Evolutionary conservation across 2,888 invertebrate species (phyloP).

Genomic region (Hyles lineata): DNA sequence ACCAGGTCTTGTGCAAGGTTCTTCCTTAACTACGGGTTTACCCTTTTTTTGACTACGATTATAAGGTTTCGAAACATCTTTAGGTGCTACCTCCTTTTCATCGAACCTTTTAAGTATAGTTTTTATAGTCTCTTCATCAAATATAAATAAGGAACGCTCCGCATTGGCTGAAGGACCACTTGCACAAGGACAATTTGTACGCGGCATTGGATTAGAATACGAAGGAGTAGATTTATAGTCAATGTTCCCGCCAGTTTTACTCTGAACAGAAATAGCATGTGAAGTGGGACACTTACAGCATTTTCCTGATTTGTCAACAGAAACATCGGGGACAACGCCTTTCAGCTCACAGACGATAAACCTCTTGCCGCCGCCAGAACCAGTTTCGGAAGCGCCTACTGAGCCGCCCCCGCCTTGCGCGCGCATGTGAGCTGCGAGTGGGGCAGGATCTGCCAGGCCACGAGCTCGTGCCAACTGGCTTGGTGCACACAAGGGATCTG

Average conservation of each 20-base stretch:
- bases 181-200: constrained; percentile 48
- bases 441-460: constrained; percentile 71
- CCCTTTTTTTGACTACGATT: constrained; percentile 51
- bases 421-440: constrained; percentile 63
- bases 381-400: constrained; percentile 46
- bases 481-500: constrained; percentile 84
- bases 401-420: constrained; percentile 54
- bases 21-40: constrained; percentile 53
- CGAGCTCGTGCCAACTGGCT: constrained; percentile 79
- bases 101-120: constrained; percentile 61
- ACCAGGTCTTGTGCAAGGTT: constrained; percentile 67
- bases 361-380: constrained; percentile 62
- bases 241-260: not conserved
- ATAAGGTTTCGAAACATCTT: constrained; percentile 51
- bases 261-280: constrained; percentile 40
- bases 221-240: not conserved
- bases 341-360: constrained; percentile 80
- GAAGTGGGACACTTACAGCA: constrained; percentile 72
- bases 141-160: constrained; percentile 53
- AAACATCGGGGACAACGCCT: constrained; percentile 62
- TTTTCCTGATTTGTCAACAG: constrained; percentile 57
- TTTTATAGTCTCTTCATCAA: constrained; percentile 62
- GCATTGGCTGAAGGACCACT: constrained; percentile 37
- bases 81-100: constrained; percentile 51
- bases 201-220: constrained; percentile 21